A percentile compares a stretch with the other conserved stretches of the same genome.
phyloP scores from a whole-genome alignment of 2,113 vertebrate genomes.

The Ondatra zibethicus region DNA sequence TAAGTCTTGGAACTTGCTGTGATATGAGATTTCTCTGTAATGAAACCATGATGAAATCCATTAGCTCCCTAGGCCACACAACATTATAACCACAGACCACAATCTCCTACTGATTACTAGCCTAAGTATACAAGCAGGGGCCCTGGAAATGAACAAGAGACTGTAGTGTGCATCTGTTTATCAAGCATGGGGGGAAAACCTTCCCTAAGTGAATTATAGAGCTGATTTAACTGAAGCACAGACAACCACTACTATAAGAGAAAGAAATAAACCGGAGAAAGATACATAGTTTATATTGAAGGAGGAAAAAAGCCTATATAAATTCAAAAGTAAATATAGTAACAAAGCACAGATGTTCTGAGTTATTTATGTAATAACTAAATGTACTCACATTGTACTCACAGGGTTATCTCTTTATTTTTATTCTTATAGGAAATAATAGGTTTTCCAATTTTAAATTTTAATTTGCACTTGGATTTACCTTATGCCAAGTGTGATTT shows the following conservation, averaged over 20 bases:
- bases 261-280: conserved; percentile 58
- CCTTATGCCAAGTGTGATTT: conserved; percentile 16
- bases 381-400: background rate
- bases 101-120: conserved; percentile 80
- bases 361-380: conserved; percentile 37
- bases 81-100: conserved; percentile 83
- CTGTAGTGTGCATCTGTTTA: conserved; percentile 85
- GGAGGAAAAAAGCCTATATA: conserved; percentile 28
- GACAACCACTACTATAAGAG: conserved; percentile 67
- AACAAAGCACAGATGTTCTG: background rate
- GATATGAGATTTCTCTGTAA: conserved; percentile 74
- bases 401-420: background rate
- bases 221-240: conserved; percentile 73
- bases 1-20: conserved; percentile 58
- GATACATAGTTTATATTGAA: conserved; percentile 61
- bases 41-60: conserved; percentile 83
- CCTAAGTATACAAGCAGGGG: conserved; percentile 83
- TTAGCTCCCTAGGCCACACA: conserved; percentile 84
- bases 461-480: conserved; percentile 49
- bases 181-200: conserved; percentile 75
- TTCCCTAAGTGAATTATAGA: conserved; percentile 81
- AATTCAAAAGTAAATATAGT: conserved; percentile 30
- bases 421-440: background rate
- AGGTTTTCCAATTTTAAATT: background rate
- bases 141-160: conserved; percentile 80